Evolutionary conservation across 2,888 invertebrate species (phyloP).

Genomic region (Mermis nigrescens): DNA sequence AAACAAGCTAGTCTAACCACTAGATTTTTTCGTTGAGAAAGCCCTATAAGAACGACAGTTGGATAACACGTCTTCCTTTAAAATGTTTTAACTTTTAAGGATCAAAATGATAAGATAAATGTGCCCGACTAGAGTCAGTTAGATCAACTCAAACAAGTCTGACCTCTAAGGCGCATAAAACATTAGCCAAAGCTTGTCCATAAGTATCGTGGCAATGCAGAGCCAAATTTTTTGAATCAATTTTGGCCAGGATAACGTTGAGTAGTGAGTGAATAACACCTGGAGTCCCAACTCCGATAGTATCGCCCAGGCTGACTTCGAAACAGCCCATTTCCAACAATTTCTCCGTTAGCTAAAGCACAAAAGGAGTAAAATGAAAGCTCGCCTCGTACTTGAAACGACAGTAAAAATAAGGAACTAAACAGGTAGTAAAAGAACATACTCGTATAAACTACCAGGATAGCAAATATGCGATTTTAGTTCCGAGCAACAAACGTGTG

Average conservation of each 20-base stretch:
- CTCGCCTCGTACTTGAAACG: background rate
- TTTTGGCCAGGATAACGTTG: constrained; percentile 48
- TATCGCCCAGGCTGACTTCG: constrained; percentile 87
- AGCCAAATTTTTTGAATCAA: constrained; percentile 51
- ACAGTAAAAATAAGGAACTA: background rate
- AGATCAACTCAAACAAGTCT: too few species aligned
- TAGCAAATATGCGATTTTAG: too few species aligned
- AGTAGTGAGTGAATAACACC: constrained; percentile 56
- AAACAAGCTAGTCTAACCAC: too few species aligned
- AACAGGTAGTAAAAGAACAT: background rate
- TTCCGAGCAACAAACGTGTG: too few species aligned
- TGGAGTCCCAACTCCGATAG: constrained; percentile 65
- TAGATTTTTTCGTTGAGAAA: too few species aligned
- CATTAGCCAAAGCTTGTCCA: constrained; percentile 81
- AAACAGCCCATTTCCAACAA: constrained; percentile 72
- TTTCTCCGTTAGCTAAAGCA: constrained; percentile 44
- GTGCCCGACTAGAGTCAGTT: too few species aligned
- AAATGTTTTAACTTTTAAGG: too few species aligned
- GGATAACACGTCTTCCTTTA: too few species aligned
- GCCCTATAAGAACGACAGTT: too few species aligned
- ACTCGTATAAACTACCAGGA: too few species aligned
- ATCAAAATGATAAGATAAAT: too few species aligned
- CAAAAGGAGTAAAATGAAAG: too few species aligned
- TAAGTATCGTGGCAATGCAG: constrained; percentile 96
- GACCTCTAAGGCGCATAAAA: constrained; percentile 68